Conservation (phyloP, 1,140 invertebrate species). For the Thereuonema tuberculata region DNA sequence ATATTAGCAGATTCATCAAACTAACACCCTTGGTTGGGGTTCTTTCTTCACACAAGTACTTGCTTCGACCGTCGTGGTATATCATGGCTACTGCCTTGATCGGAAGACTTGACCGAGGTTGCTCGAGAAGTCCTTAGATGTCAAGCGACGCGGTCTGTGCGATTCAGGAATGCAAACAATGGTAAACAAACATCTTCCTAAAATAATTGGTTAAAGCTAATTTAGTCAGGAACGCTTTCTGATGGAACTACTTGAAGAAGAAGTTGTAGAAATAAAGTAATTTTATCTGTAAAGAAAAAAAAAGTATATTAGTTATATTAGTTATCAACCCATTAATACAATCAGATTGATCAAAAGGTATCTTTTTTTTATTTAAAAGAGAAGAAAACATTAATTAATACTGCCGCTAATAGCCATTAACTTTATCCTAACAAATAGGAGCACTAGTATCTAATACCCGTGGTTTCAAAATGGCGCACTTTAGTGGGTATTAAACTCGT, state of each 20-base stretch:
- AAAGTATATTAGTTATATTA: constrained; percentile 6
- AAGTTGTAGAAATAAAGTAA: constrained; percentile 80
- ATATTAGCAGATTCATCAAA: too few relatives aligned
- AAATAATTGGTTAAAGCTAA: neutral
- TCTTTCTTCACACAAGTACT: neutral
- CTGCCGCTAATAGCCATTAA: neutral
- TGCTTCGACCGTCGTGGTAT: neutral
- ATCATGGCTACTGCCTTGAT: neutral
- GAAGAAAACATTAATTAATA: neutral
- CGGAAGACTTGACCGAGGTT: neutral
- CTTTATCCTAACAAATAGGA: neutral
- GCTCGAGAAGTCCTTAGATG: neutral
- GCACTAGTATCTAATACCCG: neutral
- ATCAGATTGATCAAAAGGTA: neutral
- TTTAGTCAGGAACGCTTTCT: constrained; percentile 8
- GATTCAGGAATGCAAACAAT: neutral
- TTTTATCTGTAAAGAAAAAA: constrained; percentile 52
- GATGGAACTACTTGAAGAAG: constrained; percentile 81
- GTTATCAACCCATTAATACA: neutral
- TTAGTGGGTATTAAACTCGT: neutral
- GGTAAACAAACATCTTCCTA: too few relatives aligned
- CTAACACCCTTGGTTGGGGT: too few relatives aligned
- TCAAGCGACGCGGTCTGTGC: neutral
- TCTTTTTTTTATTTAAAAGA: neutral
- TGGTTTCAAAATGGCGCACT: neutral